Evolutionary conservation across 1,140 invertebrate species (phyloP).

Genomic region (Heliconius hermathena): DNA sequence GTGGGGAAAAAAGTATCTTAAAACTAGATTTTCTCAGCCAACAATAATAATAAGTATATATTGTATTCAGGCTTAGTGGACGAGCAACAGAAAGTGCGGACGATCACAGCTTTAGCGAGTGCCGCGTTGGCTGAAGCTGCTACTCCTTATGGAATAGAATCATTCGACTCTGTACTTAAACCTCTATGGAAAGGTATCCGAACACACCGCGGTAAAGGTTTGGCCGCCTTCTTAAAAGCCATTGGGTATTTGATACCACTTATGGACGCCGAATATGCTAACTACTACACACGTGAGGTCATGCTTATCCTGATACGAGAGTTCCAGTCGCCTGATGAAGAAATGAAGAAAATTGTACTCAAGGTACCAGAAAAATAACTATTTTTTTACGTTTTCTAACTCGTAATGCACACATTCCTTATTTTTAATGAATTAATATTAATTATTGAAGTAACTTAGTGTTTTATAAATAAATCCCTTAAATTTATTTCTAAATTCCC

Average conservation of each 20-base stretch:
- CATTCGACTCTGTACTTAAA: constrained; percentile 99
- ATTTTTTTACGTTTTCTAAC: no score
- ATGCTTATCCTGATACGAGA: constrained; percentile 99
- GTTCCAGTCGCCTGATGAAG: constrained; percentile 99
- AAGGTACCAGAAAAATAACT: constrained; percentile 85
- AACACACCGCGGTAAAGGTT: constrained; percentile 98
- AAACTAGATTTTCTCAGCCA: no score
- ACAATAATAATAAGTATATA: neutral
- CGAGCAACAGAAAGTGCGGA: constrained; percentile 95
- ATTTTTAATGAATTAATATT: neutral
- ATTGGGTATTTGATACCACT: constrained; percentile 99
- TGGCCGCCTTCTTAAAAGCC: constrained; percentile 99
- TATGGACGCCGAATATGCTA: constrained; percentile 99
- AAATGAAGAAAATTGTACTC: constrained; percentile 99
- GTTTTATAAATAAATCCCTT: neutral
- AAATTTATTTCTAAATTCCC: constrained; percentile 26
- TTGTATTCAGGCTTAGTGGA: constrained; percentile 85
- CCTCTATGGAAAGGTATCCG: constrained; percentile 99
- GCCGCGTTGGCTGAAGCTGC: constrained; percentile 98
- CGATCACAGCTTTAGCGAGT: constrained; percentile 99
- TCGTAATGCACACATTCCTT: neutral
- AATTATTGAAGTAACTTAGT: neutral
- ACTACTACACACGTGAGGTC: constrained; percentile 99
- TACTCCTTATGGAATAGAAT: constrained; percentile 99
- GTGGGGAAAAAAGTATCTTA: no score